phyloP scores from a whole-genome alignment of 1,140 invertebrate genomes.

The Coelopa frigida region DNA sequence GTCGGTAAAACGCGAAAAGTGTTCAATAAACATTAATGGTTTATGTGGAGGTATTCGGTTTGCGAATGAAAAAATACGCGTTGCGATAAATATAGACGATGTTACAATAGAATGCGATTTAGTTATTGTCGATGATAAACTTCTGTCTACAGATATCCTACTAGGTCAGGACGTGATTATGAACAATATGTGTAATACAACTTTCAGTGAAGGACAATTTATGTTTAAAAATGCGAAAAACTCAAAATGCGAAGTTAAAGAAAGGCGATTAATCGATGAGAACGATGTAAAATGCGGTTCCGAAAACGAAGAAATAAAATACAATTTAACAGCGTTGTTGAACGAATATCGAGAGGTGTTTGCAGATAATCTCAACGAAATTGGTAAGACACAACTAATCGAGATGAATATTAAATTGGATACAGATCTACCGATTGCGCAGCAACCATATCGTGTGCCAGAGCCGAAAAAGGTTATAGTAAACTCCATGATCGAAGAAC shows the following conservation, averaged over 20 bases:
- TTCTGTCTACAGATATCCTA: constrained; percentile 8
- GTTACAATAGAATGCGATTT: neutral
- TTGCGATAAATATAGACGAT: neutral
- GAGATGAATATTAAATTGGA: constrained; percentile 9
- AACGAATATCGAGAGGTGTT: neutral
- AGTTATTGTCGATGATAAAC: constrained; percentile 10
- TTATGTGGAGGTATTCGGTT: too few species aligned
- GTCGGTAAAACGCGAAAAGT: too few species aligned
- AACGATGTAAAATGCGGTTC: neutral
- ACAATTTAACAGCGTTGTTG: neutral
- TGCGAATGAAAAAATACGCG: too few species aligned
- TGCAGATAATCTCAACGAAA: neutral
- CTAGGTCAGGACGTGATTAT: constrained; percentile 10
- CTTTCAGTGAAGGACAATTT: too few species aligned
- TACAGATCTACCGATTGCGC: neutral
- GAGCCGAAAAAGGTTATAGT: constrained; percentile 7
- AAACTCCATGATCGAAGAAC: constrained; percentile 14
- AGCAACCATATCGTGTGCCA: constrained; percentile 12
- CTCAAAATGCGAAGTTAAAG: neutral
- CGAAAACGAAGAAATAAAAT: neutral
- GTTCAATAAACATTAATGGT: too few species aligned
- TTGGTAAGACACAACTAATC: neutral
- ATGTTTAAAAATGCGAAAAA: too few species aligned
- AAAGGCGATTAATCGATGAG: neutral
- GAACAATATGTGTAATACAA: too few species aligned